Conservation (phyloP, 2,797 vertebrate species). For the Pangasius mekongensis region DNA sequence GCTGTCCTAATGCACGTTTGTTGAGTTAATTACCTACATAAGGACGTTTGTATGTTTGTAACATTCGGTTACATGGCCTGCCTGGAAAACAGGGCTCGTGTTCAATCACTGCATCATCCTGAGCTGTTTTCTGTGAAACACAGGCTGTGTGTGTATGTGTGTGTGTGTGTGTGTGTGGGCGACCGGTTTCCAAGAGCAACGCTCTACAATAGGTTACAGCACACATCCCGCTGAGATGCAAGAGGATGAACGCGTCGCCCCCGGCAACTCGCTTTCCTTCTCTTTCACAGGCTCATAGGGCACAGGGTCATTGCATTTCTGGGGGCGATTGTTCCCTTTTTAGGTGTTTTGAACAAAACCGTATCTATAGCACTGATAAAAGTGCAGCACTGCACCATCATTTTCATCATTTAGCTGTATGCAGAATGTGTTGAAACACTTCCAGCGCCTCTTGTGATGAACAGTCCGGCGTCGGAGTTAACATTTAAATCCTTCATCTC, state of each 20-base stretch:
- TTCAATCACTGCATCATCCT: slow-evolving; percentile 14
- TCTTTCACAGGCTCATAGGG: slow-evolving; percentile 36
- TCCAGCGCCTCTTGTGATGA: neutral
- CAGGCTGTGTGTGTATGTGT: neutral
- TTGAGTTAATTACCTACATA: neutral
- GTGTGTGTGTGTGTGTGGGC: slow-evolving; percentile 30
- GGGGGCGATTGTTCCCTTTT: neutral
- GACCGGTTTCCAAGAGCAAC: slow-evolving; percentile 48
- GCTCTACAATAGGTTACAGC: slow-evolving; percentile 48
- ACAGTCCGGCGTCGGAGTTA: neutral
- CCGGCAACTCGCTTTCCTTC: slow-evolving; percentile 50
- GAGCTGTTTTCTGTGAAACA: neutral
- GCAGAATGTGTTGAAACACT: neutral
- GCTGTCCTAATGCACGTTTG: neutral
- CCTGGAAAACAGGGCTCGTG: neutral
- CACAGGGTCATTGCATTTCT: slow-evolving; percentile 22
- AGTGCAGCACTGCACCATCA: neutral
- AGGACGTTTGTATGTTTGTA: neutral
- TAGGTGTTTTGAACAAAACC: neutral
- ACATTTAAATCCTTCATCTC: neutral
- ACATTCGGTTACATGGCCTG: neutral
- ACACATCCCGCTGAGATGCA: slow-evolving; percentile 43
- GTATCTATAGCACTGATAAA: slow-evolving; percentile 1
- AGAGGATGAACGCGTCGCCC: slow-evolving; percentile 49
- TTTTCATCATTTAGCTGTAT: neutral